Evolutionary conservation across 1,140 invertebrate species (phyloP), one percentile per base, ranked within the genome.

Genomic region (Ectropis grisescens): DNA sequence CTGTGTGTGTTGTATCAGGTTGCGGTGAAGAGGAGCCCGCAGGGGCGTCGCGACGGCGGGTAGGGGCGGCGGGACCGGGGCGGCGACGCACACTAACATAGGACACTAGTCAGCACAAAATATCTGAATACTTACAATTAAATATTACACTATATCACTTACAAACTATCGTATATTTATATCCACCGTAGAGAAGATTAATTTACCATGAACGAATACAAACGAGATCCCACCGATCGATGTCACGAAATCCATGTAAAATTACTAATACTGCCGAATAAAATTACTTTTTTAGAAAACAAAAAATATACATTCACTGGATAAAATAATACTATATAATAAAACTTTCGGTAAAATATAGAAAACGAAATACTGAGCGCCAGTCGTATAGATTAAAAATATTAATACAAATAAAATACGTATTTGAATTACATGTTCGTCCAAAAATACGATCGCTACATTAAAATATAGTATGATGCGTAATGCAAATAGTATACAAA

Each of bases 131-230:
- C 62, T 78, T 78, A 78, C 40, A 65, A 10, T 38, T 59, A 69
- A 56, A 47, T 45, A 58, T 58, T 60, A 60, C 30, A 55, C 58
- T 67, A 71, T 29, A 34, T 50, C 58, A 66, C 71, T 47, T 41
- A 66, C 29, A 57, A n/a, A 38, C 62, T 70, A 74, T 74, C 70
- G 74, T 79, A 79, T 74, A 78, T 55, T 64, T 74, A 75, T 79
- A 72, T 60, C 66, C 70, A 74, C 66, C 65, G 47, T 61, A 74
- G 37, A 60, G 54, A 60, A 53, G 51, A 56, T 49, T 54, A 62
- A 37, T 50, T 39, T 22, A 9, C 9, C 62, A 54, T 65, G 65
- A 74, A 72, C 57, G 54, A 45, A 52, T 50, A 57, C 39, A 58
- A 57, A 49, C 53, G 67, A 78, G 69, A 74, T 74, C 69, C 54